Conservation (phyloP, 35 echinoderm and acorn worm genomes). For the Diadema setosum region DNA sequence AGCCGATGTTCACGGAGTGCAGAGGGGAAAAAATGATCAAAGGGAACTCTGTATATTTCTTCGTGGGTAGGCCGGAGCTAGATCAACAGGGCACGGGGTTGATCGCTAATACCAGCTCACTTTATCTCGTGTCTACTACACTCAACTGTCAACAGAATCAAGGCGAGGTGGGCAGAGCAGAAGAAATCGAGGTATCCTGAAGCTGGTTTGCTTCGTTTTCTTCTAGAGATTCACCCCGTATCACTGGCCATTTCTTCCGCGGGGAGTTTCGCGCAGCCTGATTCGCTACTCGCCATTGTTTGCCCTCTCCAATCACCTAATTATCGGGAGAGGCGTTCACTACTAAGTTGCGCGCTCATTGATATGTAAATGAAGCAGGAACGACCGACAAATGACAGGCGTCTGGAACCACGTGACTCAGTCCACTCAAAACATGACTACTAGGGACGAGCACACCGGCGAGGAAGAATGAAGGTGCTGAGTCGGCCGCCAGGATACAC, state of each 20-base stretch:
- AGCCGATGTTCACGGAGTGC: neutral
- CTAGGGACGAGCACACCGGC: neutral
- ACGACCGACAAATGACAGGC: conserved; percentile 68
- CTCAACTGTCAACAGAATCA: neutral
- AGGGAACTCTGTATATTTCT: neutral
- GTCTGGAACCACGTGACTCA: conserved; percentile 54
- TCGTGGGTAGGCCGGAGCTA: neutral
- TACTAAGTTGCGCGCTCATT: conserved; percentile 39
- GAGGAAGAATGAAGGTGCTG: conserved; percentile 13
- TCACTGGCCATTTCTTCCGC: neutral
- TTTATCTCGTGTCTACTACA: neutral
- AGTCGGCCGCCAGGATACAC: conserved; percentile 1
- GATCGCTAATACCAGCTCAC: neutral
- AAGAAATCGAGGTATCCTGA: neutral
- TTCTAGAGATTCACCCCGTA: neutral
- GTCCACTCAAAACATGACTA: conserved; percentile 9
- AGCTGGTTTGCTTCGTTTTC: neutral
- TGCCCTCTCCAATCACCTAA: conserved; percentile 31
- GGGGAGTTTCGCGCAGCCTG: neutral
- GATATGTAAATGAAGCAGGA: conserved; percentile 61
- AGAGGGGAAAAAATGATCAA: neutral
- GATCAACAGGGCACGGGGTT: conserved; percentile 20
- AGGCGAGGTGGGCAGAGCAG: neutral
- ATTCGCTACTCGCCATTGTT: neutral
- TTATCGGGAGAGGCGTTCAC: conserved; percentile 52